phyloP scores from a whole-genome alignment of 2,888 invertebrate genomes.

The Scaptomyza reducta region DNA sequence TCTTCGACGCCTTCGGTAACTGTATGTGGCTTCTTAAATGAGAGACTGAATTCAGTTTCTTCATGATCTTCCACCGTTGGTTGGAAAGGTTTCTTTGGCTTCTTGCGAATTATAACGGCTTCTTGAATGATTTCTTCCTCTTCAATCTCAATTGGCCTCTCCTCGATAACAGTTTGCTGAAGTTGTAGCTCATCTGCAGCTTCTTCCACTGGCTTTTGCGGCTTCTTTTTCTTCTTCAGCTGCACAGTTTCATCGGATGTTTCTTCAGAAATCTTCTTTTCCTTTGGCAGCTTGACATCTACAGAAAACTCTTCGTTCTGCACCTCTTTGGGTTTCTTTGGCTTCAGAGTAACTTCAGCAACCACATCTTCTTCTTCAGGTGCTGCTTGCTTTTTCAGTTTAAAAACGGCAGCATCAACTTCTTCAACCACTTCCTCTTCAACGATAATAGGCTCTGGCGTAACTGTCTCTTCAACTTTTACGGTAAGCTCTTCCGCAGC shows the following conservation, averaged over 20 bases:
- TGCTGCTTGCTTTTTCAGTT: constrained; percentile 71
- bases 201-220: constrained; percentile 74
- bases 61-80: constrained; percentile 81
- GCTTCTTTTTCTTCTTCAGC: constrained; percentile 82
- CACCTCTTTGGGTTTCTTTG: constrained; percentile 75
- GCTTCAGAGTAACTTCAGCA: constrained; percentile 82
- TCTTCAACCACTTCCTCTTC: constrained; percentile 73
- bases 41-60: constrained; percentile 81
- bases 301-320: constrained; percentile 82
- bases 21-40: constrained; percentile 83
- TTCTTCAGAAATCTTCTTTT: constrained; percentile 80
- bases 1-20: constrained; percentile 84
- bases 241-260: constrained; percentile 80
- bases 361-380: constrained; percentile 81
- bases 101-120: constrained; percentile 78
- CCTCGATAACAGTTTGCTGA: constrained; percentile 77
- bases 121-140: constrained; percentile 85
- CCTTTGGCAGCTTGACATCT: constrained; percentile 76
- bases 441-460: constrained; percentile 57
- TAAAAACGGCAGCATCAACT: constrained; percentile 76
- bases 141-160: constrained; percentile 85
- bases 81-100: constrained; percentile 73
- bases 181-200: constrained; percentile 82
- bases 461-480: constrained; percentile 75
- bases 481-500: constrained; percentile 74